Conservation (phyloP, 1,140 invertebrate species). For the Dreissena polymorpha region DNA sequence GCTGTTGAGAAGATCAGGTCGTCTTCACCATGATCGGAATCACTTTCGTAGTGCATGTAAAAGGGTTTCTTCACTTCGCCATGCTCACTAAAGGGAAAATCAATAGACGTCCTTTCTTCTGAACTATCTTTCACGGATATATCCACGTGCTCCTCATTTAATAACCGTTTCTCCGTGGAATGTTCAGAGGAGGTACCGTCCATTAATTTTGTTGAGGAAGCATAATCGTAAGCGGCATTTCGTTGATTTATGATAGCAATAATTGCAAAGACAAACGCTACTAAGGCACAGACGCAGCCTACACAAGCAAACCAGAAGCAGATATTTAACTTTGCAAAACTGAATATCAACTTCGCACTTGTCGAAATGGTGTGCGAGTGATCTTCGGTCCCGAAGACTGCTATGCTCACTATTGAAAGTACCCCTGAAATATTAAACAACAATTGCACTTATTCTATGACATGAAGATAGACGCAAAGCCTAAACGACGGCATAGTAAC, state of each 20-base stretch:
- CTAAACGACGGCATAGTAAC: no score
- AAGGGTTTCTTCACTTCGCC: not conserved
- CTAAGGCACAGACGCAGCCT: not conserved
- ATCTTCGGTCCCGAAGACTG: not conserved
- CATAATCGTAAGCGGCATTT: not conserved
- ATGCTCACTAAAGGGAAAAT: not conserved
- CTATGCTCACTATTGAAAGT: not conserved
- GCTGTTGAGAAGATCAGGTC: not conserved
- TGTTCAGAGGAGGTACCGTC: constrained; percentile 1
- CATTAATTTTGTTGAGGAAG: not conserved
- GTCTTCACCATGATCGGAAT: not conserved
- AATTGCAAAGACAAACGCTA: not conserved
- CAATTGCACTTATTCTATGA: no score
- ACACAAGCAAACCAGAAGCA: not conserved
- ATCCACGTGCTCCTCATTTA: not conserved
- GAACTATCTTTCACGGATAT: not conserved
- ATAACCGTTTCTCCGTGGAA: not conserved
- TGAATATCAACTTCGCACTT: not conserved
- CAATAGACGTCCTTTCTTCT: not conserved
- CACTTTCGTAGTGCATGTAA: not conserved
- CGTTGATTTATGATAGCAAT: not conserved
- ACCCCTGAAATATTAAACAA: not conserved
- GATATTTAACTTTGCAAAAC: not conserved
- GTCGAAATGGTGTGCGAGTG: not conserved
- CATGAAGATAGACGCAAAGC: no score